phyloP scores from a whole-genome alignment of 2,797 vertebrate species.

The Acanthornis magna region DNA sequence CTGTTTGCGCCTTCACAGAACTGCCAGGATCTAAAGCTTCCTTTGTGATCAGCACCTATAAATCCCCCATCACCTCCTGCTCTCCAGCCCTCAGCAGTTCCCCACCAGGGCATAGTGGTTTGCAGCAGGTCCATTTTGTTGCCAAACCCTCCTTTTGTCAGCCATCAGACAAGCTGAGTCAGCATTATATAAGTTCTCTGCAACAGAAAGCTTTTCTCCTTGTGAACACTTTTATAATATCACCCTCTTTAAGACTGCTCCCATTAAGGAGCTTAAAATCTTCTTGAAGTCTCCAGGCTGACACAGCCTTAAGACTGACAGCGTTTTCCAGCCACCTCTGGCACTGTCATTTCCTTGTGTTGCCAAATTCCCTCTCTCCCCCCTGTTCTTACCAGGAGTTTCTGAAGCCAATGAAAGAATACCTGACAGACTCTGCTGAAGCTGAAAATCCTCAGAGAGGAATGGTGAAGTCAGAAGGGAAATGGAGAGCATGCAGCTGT shows the following conservation, averaged over 20 bases:
- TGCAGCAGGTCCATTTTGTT: background rate
- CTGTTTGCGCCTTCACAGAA: background rate
- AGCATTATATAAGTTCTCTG: background rate
- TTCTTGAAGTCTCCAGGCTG: background rate
- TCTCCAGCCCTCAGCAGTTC: background rate
- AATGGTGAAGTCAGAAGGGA: conserved; percentile 44
- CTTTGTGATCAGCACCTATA: background rate
- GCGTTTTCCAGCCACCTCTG: background rate
- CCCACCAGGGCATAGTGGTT: background rate
- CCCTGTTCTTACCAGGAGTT: background rate
- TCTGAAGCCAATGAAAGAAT: background rate
- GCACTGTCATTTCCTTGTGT: background rate
- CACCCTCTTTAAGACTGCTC: background rate
- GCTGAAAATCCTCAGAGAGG: background rate
- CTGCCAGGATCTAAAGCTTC: background rate
- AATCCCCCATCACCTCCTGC: background rate
- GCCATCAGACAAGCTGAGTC: background rate
- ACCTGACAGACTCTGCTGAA: background rate
- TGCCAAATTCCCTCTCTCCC: background rate
- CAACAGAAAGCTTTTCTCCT: background rate
- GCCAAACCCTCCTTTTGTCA: background rate
- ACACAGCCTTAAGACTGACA: background rate
- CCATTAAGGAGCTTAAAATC: conserved; percentile 23
- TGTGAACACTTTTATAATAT: background rate
- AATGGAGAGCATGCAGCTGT: background rate